Conservation (phyloP, 1,140 invertebrate species). For the Chironomus tepperi region DNA sequence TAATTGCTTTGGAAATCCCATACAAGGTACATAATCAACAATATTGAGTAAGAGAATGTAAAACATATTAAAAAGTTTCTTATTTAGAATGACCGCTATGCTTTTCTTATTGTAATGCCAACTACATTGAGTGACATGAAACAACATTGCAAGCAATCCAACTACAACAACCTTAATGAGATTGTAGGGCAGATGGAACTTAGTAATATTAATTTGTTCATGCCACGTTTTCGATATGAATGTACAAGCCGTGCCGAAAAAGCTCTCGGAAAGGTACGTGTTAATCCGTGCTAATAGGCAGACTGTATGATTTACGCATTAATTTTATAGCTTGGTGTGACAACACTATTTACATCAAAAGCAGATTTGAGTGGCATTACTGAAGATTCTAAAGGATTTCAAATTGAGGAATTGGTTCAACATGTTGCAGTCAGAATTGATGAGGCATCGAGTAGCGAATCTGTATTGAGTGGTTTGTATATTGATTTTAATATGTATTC, state of each 20-base stretch:
- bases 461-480: constrained; percentile 27
- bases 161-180: constrained; percentile 10
- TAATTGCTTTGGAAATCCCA: constrained; percentile 47
- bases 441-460: constrained; percentile 37
- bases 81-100: constrained; percentile 46
- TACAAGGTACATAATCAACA: constrained; percentile 43
- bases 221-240: constrained; percentile 38
- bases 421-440: constrained; percentile 50
- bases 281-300: no score
- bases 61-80: background rate
- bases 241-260: constrained; percentile 36
- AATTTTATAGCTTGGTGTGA: constrained; percentile 46
- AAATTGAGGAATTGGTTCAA: constrained; percentile 52
- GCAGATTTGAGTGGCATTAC: constrained; percentile 48
- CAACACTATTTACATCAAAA: constrained; percentile 46
- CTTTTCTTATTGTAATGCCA: constrained; percentile 46
- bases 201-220: constrained; percentile 27
- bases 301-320: no score
- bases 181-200: constrained; percentile 15
- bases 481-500: background rate
- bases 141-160: constrained; percentile 38
- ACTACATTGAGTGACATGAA: constrained; percentile 44
- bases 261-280: constrained; percentile 31
- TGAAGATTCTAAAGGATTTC: constrained; percentile 42
- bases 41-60: constrained; percentile 19